phyloP scores from a whole-genome alignment of 2,113 vertebrate species.

The Oreochromis tanganicae region DNA sequence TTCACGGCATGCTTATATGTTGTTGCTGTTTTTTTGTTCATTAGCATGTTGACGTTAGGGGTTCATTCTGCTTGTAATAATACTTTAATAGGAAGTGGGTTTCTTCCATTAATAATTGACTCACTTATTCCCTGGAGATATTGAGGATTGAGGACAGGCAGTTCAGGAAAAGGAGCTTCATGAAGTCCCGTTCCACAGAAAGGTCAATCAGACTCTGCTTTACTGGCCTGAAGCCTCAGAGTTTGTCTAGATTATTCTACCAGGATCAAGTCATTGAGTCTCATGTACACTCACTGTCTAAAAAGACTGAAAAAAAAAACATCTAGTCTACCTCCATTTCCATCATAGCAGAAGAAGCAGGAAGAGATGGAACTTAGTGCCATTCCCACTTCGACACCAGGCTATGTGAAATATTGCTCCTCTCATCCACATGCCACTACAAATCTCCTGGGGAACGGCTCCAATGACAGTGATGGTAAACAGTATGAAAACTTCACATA shows the following conservation, averaged over 20 bases:
- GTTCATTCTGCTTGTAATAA: not conserved
- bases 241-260: conserved; percentile 37
- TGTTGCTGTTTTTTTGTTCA: not conserved
- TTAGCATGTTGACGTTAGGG: not conserved
- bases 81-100: conserved; percentile 3
- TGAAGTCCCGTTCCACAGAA: not conserved
- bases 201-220: conserved; percentile 3
- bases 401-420: conserved; percentile 45
- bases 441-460: conserved; percentile 56
- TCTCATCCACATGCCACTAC: conserved; percentile 39
- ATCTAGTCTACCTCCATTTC: conserved; percentile 23
- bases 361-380: not conserved
- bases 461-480: conserved; percentile 59
- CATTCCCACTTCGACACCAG: not conserved
- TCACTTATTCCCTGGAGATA: not conserved
- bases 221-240: not conserved
- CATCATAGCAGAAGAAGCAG: conserved; percentile 1
- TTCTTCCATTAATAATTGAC: not conserved
- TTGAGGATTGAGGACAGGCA: conserved; percentile 17
- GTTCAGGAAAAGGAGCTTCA: conserved; percentile 10
- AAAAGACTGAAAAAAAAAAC: conserved; percentile 16
- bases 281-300: not conserved
- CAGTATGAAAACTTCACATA: conserved; percentile 56
- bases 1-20: not conserved
- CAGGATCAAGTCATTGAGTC: conserved; percentile 31